These are phyloP conservation scores for Phengaris arion DNA, from an alignment of 2,888 invertebrate genomes.

Conservation along the genomic window DNA sequence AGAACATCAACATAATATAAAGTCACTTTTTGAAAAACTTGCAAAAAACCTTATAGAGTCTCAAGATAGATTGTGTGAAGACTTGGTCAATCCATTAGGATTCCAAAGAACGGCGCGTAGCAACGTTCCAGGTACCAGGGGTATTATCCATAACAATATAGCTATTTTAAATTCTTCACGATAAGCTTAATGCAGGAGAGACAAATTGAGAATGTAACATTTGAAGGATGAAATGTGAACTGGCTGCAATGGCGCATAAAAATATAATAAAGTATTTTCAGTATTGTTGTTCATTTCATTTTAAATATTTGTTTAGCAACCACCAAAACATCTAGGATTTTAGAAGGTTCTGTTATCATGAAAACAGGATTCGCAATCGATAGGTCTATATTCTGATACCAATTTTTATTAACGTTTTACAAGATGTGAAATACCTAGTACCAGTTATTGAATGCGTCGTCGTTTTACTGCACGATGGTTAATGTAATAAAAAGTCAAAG, in stretches of 20 bases:
- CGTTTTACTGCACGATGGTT: not conserved
- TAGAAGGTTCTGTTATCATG: too few species aligned
- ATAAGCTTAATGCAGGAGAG: not conserved
- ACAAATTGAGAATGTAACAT: slow-evolving; percentile 22
- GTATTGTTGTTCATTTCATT: too few species aligned
- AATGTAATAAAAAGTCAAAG: not conserved
- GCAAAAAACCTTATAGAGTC: not conserved
- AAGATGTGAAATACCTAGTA: too few species aligned
- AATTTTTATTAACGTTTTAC: too few species aligned
- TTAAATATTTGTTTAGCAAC: too few species aligned
- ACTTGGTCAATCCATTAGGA: not conserved
- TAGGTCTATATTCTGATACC: too few species aligned
- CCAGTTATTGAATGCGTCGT: not conserved
- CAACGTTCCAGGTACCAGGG: not conserved
- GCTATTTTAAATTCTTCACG: slow-evolving; percentile 2
- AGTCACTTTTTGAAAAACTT: not conserved
- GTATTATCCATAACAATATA: slow-evolving; percentile 15
- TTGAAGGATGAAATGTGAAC: not conserved
- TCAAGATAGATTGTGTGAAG: not conserved
- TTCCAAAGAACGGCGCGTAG: not conserved
- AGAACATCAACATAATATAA: too few species aligned
- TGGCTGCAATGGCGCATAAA: not conserved
- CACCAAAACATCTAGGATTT: too few species aligned
- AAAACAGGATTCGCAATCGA: too few species aligned
- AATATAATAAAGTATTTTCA: not conserved